Base-by-base conservation (phyloP, 2,888 invertebrate genomes). In the Empis livida region DNA sequence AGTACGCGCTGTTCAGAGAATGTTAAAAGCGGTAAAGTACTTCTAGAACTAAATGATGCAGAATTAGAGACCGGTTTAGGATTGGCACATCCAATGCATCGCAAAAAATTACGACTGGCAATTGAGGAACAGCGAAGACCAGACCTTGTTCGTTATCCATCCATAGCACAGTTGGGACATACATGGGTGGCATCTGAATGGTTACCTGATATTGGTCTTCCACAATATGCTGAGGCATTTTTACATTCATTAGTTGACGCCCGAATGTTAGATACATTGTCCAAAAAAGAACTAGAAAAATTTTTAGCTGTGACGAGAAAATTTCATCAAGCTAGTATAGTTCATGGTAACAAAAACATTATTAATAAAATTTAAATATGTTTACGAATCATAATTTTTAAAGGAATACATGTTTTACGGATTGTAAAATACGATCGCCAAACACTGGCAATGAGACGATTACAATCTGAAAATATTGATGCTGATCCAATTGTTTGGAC, bases 401-500 rank as follows among this genome's bases (percentile, higher is more conserved):
- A 31, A 67, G 67, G 67, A 50, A 89, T 95, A 55, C 92, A 94
- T 71, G 75, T 95, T 57, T 75, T 95, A 56, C 78, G 92, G 55
- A 87, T 91, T 73, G 82, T 93, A 73, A 89, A 90, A 61, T 95
- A 92, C 63, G 93, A 95, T 67, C 76, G 90, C 64, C 89, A 90
- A 76, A 85, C 89, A 43, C 71, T 94, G 56, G 86, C 88, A 37
- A 85, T 93, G 58, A 74, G 93, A 56, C 77, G 93, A 56, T 82
- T 88, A 63, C 88, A 90, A 64, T 88, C 89, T 64, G 92, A 93
- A 65, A 83, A 82, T 57, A 80, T 84, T 49, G 88, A 91, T 64
- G 84, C 84, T 6, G 94, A 95, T 73, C 92, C 93, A 44, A 75
- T 94, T 57, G 92, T 95, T 45, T 95, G 95, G 95, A 93, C 92